Base-by-base conservation (phyloP, 2,113 vertebrate species). In the Oriolus oriolus region DNA sequence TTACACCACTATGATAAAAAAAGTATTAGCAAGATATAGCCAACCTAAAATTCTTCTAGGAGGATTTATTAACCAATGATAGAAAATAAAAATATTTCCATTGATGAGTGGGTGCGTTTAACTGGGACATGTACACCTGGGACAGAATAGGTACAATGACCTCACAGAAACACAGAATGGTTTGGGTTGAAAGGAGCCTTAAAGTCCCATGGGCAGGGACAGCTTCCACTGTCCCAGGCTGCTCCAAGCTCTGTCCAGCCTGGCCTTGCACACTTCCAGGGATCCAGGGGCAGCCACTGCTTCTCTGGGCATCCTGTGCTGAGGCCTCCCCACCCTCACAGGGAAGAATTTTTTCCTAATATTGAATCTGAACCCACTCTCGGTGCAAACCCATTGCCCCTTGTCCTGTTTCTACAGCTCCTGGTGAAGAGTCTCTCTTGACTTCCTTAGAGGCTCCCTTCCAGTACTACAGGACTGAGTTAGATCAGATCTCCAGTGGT, bases 321-420 rank as follows among this genome's bases (percentile, higher is more conserved):
- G 31, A 11, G 20, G 9, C 24, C 24, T 61, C 0, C 0, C 16
- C 16, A 16, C 4, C 12, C 7, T 69, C 54, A 22, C 24, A 47
- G 30, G 21, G 20, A 83, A 42, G 6, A 27, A 41, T 5, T 41
- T 54, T 41, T 69, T 53, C 8, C 30, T 19, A 27, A 53, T 35
- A 11, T 26, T 50, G 13, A 45, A 19, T 22, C n/a, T 31, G 49
- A 83, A 53, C 44, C 10, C 24, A 9, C 37, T 24, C 45, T 45
- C 44, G n/a, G 14, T 8, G 39, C 4, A 4, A 81, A 20, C 21
- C 4, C 39, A 31, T 9, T 35, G 20, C 14, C 17, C 16, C 21
- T 23, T 5, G 30, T 76, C 30, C 21, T 49, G 21, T 23, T 54
- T 10, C 30, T 7, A 3, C 14, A 68, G 17, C 0, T 61, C 69